Evolutionary conservation across 2,797 vertebrate species (phyloP), one percentile per base, ranked within the genome.

Genomic region (Enteromius trimaculatus): DNA sequence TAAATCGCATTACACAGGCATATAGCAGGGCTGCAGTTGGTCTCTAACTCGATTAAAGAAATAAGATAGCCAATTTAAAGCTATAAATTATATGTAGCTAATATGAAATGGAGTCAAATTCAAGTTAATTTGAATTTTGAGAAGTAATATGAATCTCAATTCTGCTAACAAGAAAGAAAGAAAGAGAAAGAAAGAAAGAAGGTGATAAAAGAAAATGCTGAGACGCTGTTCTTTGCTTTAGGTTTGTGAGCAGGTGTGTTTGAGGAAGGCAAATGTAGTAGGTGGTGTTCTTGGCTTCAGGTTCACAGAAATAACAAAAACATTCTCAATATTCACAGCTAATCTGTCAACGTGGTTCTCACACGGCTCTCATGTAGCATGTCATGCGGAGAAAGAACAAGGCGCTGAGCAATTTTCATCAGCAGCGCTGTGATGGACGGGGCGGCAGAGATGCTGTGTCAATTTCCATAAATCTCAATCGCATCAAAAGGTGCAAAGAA

Each of bases 1-100:
- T 66, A 47, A 88, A 82, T 60, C 58, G 65, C 68, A 81, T 86
- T 81, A 86, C 17, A 47, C 53, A 58, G 39, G 39, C 39, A 42
- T 42, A 42, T 42, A 42, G 39, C 39, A 42, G 39, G 10, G 39
- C 39, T 42, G 39, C 39, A 42, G 39, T 42, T 9, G 39, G 39
- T 10, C 39, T 10, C 39, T 65, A 81, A 84, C 66, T 71, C 42
- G 21, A 83, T 83, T 83, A 76, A 58, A 66, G 42, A 76, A 47
- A 53, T 71, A 60, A 83, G 65, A 5, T 37, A 31, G 42, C n/a
- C 26, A 26, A 82, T 70, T 69, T 60, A 19, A 78, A 62, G 64
- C 70, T 79, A 79, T 74, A 78, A 51, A 68, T 60, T 16, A 69
- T 51, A 53, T 75, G 80, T 66, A 82, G 60, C 17, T 55, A 72